phyloP scores from a whole-genome alignment of 92 coral and sea anemone genomes.

The Palythoa grandis region DNA sequence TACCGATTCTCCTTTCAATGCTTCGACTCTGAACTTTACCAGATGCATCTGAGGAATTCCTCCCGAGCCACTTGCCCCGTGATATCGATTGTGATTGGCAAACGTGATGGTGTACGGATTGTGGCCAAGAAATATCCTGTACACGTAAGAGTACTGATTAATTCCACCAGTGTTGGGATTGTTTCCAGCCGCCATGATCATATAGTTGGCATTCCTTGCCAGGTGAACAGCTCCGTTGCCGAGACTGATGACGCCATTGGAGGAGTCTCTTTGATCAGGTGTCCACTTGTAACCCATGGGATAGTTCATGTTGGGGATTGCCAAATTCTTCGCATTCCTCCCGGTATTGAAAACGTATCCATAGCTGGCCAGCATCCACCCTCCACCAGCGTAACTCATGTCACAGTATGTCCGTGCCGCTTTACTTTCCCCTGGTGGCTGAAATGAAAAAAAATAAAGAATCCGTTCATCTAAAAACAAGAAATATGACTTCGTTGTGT shows the following conservation, averaged over 20 bases:
- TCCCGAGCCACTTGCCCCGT: constrained; percentile 71
- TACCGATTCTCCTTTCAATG: constrained; percentile 83
- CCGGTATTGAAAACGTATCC: constrained; percentile 61
- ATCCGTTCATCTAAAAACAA: too few species aligned
- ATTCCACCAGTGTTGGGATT: constrained; percentile 89
- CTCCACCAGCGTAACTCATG: constrained; percentile 78
- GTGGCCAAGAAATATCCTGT: constrained; percentile 68
- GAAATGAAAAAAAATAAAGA: not conserved
- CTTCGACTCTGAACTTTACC: constrained; percentile 76
- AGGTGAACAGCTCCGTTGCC: constrained; percentile 82
- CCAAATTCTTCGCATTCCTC: constrained; percentile 50
- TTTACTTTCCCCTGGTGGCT: constrained; percentile 79
- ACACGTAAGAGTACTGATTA: constrained; percentile 71
- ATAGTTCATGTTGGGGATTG: constrained; percentile 95
- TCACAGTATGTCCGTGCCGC: constrained; percentile 90
- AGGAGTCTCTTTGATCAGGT: constrained; percentile 67
- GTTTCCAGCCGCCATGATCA: constrained; percentile 98
- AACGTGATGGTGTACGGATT: constrained; percentile 82
- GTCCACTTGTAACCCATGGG: constrained; percentile 93
- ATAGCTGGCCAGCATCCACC: constrained; percentile 97
- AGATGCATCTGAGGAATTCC: constrained; percentile 91
- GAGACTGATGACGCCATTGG: constrained; percentile 75
- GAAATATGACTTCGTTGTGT: too few species aligned
- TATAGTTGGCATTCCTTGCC: constrained; percentile 78
- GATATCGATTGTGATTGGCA: constrained; percentile 84